Evolutionary conservation across 2,888 invertebrate genomes (phyloP).

Genomic region (Danaus chrysippus): DNA sequence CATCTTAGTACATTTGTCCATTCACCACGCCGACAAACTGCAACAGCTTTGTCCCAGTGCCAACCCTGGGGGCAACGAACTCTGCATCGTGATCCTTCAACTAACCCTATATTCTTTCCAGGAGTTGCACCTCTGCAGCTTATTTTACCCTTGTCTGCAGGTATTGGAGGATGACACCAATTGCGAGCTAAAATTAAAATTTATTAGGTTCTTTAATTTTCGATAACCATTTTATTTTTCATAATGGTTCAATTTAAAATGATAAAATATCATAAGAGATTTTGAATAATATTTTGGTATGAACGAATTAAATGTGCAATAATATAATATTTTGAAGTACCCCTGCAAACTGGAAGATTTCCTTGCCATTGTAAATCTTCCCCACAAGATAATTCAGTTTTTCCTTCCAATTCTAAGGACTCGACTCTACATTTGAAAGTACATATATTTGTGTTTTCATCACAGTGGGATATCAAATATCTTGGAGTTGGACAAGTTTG

Average conservation of each 20-base stretch:
- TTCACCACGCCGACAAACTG: conserved; percentile 55
- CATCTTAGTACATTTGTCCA: conserved; percentile 59
- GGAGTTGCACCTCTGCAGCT: conserved; percentile 55
- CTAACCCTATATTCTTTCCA: conserved; percentile 38
- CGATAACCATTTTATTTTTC: too few species aligned
- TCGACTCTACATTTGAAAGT: conserved; percentile 59
- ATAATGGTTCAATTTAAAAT: background rate
- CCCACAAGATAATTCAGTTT: conserved; percentile 47
- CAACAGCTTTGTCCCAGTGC: conserved; percentile 43
- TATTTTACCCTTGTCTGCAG: conserved; percentile 55
- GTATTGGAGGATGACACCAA: conserved; percentile 53
- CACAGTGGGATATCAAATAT: conserved; percentile 53
- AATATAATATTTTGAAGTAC: conserved; percentile 37
- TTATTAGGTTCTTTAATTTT: conserved; percentile 6
- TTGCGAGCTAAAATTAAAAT: conserved; percentile 44
- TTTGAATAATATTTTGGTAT: background rate
- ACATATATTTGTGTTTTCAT: conserved; percentile 52
- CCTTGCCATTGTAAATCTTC: conserved; percentile 59
- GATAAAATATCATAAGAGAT: background rate
- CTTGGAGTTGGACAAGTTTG: conserved; percentile 62
- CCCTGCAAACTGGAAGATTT: conserved; percentile 56
- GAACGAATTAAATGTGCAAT: background rate
- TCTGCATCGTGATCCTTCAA: conserved; percentile 62
- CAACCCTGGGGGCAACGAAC: conserved; percentile 56
- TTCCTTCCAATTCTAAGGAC: conserved; percentile 49